Conservation (phyloP, 2,113 vertebrate species). For the Zeus faber region DNA sequence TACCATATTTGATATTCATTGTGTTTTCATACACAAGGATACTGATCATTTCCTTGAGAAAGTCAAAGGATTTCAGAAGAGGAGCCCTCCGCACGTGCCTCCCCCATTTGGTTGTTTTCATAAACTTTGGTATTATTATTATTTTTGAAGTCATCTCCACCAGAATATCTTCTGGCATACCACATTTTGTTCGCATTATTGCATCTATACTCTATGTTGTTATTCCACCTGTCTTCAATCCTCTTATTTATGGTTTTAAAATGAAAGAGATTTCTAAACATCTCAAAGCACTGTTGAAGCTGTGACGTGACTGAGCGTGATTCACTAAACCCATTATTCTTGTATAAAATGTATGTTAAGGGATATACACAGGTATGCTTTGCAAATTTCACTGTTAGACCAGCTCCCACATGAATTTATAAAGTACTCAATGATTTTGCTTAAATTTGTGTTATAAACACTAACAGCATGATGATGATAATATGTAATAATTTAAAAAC, state of each 20-base stretch:
- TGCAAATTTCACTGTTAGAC: no score
- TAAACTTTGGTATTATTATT: background rate
- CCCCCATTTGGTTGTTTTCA: background rate
- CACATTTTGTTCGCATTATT: background rate
- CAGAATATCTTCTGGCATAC: background rate
- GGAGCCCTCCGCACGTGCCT: background rate
- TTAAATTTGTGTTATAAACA: no score
- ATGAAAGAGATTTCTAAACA: background rate
- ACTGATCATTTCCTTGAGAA: background rate
- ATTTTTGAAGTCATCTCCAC: background rate
- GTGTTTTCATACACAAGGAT: constrained; percentile 1
- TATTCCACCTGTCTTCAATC: constrained; percentile 2
- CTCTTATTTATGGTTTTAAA: constrained; percentile 3
- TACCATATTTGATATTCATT: background rate
- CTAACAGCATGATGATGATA: no score
- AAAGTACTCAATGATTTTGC: no score
- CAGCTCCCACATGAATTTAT: no score
- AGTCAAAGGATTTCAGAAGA: background rate
- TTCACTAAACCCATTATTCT: no score
- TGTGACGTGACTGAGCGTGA: background rate
- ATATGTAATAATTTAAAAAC: no score
- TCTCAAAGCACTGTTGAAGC: background rate
- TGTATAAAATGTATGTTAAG: no score
- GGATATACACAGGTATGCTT: no score
- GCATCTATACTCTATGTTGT: background rate